Percentiles rank a stretch among this genome's conserved stretches.
phyloP scores from a whole-genome alignment of 2,888 invertebrate genomes.

The Rhagonycha fulva region DNA sequence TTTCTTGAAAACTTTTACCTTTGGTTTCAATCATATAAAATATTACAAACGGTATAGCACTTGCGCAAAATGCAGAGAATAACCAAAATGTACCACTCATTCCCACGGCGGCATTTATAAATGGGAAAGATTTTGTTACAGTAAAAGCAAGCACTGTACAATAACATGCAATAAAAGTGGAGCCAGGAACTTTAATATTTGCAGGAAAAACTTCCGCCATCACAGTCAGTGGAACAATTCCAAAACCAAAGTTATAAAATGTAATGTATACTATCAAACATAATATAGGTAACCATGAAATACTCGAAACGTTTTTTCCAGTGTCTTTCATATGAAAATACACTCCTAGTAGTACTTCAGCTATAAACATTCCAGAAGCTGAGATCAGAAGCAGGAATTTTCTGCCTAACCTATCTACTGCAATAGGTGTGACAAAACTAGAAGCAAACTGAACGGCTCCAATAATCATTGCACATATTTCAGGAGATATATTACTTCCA shows the following conservation, averaged over 20 bases:
- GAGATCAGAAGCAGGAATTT: slow-evolving; percentile 65
- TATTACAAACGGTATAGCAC: too few relatives aligned
- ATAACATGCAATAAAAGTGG: slow-evolving; percentile 72
- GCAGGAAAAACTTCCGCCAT: slow-evolving; percentile 81
- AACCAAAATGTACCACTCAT: slow-evolving; percentile 60
- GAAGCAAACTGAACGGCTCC: too few relatives aligned
- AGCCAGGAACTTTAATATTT: slow-evolving; percentile 73
- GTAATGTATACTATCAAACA: too few relatives aligned
- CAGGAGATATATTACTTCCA: too few relatives aligned
- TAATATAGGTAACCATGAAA: too few relatives aligned
- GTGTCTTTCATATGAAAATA: slow-evolving; percentile 66
- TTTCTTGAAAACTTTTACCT: too few relatives aligned
- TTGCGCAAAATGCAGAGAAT: too few relatives aligned
- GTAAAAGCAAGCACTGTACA: slow-evolving; percentile 76
- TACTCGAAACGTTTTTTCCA: too few relatives aligned
- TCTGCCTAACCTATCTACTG: slow-evolving; percentile 22
- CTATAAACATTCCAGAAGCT: slow-evolving; percentile 68
- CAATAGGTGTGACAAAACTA: too few relatives aligned
- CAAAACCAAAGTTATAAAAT: too few relatives aligned
- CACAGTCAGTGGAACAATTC: not conserved
- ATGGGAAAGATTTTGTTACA: slow-evolving; percentile 70
- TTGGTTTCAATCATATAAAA: too few relatives aligned
- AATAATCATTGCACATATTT: too few relatives aligned
- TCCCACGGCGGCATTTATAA: slow-evolving; percentile 62
- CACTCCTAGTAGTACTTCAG: slow-evolving; percentile 69